These are phyloP conservation scores for Agelas oroides DNA, from an alignment of 37 sponge, comb jelly and placozoan genomes.

Conservation along the genomic window DNA sequence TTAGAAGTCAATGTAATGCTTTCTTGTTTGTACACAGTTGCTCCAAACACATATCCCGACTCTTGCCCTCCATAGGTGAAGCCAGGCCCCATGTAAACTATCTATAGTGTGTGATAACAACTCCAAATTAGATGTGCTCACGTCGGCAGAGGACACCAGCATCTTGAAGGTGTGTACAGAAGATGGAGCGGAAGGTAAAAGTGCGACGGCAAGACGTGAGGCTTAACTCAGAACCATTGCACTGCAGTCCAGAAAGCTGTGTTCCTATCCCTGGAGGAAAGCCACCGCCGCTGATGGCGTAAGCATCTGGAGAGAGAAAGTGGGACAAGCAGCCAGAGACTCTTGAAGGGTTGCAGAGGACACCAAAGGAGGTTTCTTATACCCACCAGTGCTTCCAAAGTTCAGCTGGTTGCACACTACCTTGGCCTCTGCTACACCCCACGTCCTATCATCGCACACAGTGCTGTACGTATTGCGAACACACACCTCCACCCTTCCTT, in stretches of 20 bases:
- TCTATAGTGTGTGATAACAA: too few species aligned
- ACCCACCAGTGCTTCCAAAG: not conserved
- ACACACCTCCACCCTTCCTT: slow-evolving; percentile 65
- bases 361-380: too few species aligned
- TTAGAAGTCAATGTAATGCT: too few species aligned
- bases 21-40: too few species aligned
- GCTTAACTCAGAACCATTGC: slow-evolving; percentile 27
- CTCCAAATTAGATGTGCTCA: not conserved
- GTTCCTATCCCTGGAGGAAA: slow-evolving; percentile 42
- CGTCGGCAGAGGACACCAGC: slow-evolving; percentile 51
- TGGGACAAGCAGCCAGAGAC: too few species aligned
- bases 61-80: too few species aligned
- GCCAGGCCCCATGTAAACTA: too few species aligned
- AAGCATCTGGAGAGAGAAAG: not conserved
- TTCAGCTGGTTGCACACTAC: slow-evolving; percentile 53
- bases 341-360: too few species aligned
- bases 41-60: too few species aligned
- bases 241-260: slow-evolving; percentile 14
- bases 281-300: slow-evolving; percentile 9
- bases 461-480: slow-evolving; percentile 10
- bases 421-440: slow-evolving; percentile 16
- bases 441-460: slow-evolving; percentile 34
- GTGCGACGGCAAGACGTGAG: slow-evolving; percentile 6
- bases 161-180: slow-evolving; percentile 35
- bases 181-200: not conserved